A percentile compares a stretch with the other conserved stretches of the same genome.
Conservation (phyloP, 2,113 vertebrate species). For the pig (Sus scrofa) region T2T-Sscrofa CM000826.6:154749501-154750000, state of each 20-base stretch:
- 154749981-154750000: not conserved
- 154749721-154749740: not conserved
- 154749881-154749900: not conserved
- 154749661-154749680: conserved; percentile 66
- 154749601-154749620: conserved; percentile 66
- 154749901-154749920: not conserved
- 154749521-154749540: conserved; percentile 28
- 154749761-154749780: not conserved
- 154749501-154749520: not conserved
- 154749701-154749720: conserved; percentile 32
- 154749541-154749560: not conserved
- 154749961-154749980: not conserved
- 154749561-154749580: conserved; percentile 29
- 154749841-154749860: not conserved
- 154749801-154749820: not conserved
- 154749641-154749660: conserved; percentile 61
- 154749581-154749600: not conserved
- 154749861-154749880: not conserved
- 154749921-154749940: not conserved
- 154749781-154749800: not conserved
- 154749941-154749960: not conserved
- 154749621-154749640: conserved; percentile 75
- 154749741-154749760: conserved; percentile 54
- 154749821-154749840: not conserved
- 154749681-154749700: conserved; percentile 60